phyloP scores from a whole-genome alignment of 2,113 vertebrate species.

The Copsychus sechellarum region DNA sequence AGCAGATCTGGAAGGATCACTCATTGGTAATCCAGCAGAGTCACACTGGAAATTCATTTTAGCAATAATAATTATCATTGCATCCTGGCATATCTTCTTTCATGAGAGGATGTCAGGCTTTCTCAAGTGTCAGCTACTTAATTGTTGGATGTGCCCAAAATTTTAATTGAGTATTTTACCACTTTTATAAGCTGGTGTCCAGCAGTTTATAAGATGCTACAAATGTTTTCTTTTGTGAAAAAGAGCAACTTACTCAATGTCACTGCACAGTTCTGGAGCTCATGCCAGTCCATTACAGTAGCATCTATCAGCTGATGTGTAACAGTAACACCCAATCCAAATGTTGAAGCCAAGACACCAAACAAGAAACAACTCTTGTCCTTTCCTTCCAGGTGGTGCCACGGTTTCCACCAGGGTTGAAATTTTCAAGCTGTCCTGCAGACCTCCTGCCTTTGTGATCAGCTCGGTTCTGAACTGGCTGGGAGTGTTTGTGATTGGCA shows the following conservation, averaged over 20 bases:
- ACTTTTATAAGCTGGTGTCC: not conserved
- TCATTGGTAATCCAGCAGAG: not conserved
- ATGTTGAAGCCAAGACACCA: not conserved
- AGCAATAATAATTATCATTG: not conserved
- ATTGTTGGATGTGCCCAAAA: not conserved
- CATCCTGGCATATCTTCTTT: not conserved
- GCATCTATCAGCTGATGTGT: not conserved
- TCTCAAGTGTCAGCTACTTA: not conserved
- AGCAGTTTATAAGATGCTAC: not conserved
- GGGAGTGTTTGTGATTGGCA: constrained; percentile 59
- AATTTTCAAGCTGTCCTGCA: constrained; percentile 60
- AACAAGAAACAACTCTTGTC: not conserved
- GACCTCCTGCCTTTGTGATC: constrained; percentile 67
- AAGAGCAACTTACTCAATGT: not conserved
- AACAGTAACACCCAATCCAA: not conserved
- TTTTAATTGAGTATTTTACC: not conserved
- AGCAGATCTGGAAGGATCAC: not conserved
- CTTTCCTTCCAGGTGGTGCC: constrained; percentile 53
- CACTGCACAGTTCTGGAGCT: not conserved
- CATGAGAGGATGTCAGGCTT: not conserved
- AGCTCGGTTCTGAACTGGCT: constrained; percentile 17
- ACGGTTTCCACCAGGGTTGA: constrained; percentile 49
- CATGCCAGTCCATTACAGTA: not conserved
- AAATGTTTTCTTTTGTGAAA: not conserved
- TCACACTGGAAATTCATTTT: not conserved